phyloP scores from a whole-genome alignment of 2,797 vertebrate genomes.

The Spinibarbus caldwelli region DNA sequence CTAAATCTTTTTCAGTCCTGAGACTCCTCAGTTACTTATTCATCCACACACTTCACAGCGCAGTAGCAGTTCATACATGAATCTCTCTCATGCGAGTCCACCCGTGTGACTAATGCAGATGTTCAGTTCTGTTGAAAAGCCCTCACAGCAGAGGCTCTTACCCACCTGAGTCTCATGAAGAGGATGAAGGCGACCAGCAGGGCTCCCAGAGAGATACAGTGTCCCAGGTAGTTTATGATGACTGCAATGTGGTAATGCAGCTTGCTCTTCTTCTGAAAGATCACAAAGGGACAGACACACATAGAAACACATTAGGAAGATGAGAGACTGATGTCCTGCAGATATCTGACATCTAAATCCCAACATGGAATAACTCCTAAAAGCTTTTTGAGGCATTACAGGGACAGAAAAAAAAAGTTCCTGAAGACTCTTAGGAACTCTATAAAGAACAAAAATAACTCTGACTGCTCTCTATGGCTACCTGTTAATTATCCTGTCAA shows the following conservation, averaged over 20 bases:
- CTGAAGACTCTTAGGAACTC: background rate
- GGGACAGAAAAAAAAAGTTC: background rate
- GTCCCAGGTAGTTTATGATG: conserved; percentile 92
- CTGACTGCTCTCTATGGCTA: background rate
- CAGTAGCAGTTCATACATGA: background rate
- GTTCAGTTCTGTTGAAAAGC: background rate
- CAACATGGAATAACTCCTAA: conserved; percentile 32
- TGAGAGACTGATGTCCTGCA: conserved; percentile 1
- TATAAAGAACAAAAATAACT: background rate
- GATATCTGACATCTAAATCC: conserved; percentile 33
- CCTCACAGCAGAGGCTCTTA: background rate
- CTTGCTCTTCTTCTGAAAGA: conserved; percentile 86
- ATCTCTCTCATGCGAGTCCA: background rate
- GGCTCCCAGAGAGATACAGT: conserved; percentile 88
- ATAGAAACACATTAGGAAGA: conserved; percentile 33
- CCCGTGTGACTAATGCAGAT: background rate
- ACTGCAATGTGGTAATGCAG: conserved; percentile 87
- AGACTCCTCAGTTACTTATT: background rate
- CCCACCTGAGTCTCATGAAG: conserved; percentile 90
- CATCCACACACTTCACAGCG: background rate
- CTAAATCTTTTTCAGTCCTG: background rate
- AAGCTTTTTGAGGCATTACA: conserved; percentile 36
- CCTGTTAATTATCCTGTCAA: background rate
- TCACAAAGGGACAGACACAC: conserved; percentile 34
- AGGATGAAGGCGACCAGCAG: conserved; percentile 87